Conservation (phyloP, 1,140 invertebrate species). For the Drosophila mauritiana region DNA sequence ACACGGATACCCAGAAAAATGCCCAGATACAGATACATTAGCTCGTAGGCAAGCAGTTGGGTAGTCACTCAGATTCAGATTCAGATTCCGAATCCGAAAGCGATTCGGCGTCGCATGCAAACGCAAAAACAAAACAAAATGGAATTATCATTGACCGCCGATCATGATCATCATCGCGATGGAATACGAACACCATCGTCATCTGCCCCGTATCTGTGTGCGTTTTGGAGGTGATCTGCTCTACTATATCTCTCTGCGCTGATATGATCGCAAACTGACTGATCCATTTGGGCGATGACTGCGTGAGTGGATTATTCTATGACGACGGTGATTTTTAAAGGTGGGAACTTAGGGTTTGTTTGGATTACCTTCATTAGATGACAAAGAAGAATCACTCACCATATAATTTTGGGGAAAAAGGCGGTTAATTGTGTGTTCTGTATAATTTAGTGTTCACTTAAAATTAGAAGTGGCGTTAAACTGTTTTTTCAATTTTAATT, state of each 20-base stretch:
- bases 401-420: not conserved
- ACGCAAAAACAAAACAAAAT: constrained; percentile 54
- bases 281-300: constrained; percentile 37
- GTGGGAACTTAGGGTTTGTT: constrained; percentile 9
- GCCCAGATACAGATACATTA: constrained; percentile 26
- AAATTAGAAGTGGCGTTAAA: not conserved
- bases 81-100: constrained; percentile 45
- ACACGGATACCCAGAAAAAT: constrained; percentile 15
- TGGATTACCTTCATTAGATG: constrained; percentile 14
- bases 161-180: constrained; percentile 29
- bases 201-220: constrained; percentile 25
- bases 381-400: not conserved
- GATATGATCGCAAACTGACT: constrained; percentile 19
- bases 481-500: not conserved
- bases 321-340: constrained; percentile 11
- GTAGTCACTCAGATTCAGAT: constrained; percentile 43
- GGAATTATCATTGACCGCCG: constrained; percentile 65
- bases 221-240: constrained; percentile 30
- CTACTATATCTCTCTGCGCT: constrained; percentile 7
- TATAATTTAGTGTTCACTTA: not conserved
- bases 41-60: constrained; percentile 27
- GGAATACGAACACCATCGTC: constrained; percentile 28
- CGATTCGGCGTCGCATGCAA: constrained; percentile 60
- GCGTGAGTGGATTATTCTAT: constrained; percentile 27
- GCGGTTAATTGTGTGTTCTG: not conserved